Conservation (phyloP, 2,797 vertebrate species). For the Cryptoprocta ferox region DNA sequence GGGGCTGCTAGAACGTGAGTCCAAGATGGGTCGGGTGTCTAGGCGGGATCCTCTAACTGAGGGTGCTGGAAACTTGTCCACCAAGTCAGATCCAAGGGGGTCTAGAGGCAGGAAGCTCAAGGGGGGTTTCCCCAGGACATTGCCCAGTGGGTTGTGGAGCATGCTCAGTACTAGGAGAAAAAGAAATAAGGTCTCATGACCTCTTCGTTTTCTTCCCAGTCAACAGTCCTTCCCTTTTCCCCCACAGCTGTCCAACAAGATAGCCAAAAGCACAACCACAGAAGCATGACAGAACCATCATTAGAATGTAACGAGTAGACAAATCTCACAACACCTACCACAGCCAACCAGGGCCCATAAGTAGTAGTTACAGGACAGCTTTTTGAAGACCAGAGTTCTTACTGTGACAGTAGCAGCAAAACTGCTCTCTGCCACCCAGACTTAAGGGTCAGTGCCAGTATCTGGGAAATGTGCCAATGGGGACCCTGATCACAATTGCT, state of each 20-base stretch:
- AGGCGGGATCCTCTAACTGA: conserved; percentile 91
- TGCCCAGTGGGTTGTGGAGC: conserved; percentile 93
- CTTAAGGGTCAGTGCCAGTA: not conserved
- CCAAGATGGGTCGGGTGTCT: conserved; percentile 94
- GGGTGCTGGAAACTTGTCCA: conserved; percentile 94
- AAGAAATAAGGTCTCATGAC: conserved; percentile 64
- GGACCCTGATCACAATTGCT: not conserved
- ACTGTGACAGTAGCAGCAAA: not conserved
- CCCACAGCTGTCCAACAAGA: not conserved
- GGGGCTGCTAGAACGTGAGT: conserved; percentile 98
- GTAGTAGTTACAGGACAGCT: not conserved
- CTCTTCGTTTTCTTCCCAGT: conserved; percentile 13
- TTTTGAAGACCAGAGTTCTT: not conserved
- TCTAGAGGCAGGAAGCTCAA: conserved; percentile 90
- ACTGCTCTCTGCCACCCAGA: not conserved
- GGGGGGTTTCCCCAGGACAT: conserved; percentile 90
- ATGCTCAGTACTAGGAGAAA: conserved; percentile 91
- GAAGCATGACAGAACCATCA: not conserved
- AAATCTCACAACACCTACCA: not conserved
- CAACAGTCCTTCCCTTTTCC: not conserved
- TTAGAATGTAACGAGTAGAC: not conserved
- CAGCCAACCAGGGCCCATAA: not conserved
- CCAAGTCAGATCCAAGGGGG: conserved; percentile 91
- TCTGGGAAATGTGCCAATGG: not conserved
- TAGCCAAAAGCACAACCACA: not conserved